Evolutionary conservation across 2,797 vertebrate species (phyloP).

Genomic region (Distichodus sexfasciatus): DNA sequence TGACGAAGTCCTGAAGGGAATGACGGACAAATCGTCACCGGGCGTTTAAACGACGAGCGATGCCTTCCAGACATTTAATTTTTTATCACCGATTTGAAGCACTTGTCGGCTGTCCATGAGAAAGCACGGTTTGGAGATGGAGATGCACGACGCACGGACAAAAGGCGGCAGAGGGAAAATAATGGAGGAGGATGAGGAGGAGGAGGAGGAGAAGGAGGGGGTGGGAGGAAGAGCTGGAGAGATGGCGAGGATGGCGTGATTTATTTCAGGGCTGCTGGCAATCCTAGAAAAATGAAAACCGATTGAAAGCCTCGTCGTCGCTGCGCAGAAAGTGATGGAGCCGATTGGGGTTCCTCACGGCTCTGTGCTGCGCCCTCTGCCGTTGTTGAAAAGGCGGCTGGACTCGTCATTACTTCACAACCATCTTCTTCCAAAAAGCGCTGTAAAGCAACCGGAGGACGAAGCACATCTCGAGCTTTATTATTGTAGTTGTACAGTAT

Average conservation of each 20-base stretch:
- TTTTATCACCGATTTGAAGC: constrained; percentile 83
- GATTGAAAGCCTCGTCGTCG: constrained; percentile 13
- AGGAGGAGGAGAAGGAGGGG: neutral
- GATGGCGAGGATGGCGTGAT: constrained; percentile 67
- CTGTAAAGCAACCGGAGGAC: constrained; percentile 69
- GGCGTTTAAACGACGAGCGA: constrained; percentile 85
- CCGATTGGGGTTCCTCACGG: constrained; percentile 51
- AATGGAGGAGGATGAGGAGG: constrained; percentile 38
- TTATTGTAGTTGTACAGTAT: constrained; percentile 77
- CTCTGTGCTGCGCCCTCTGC: constrained; percentile 68
- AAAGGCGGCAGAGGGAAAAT: constrained; percentile 57
- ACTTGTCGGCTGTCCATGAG: constrained; percentile 89
- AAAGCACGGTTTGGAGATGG: constrained; percentile 73
- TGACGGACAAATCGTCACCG: constrained; percentile 95
- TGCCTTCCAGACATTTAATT: constrained; percentile 81
- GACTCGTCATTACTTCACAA: constrained; percentile 74
- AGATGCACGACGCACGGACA: constrained; percentile 65
- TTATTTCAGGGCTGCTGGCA: constrained; percentile 79
- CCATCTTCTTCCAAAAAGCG: constrained; percentile 71
- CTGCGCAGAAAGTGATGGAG: constrained; percentile 16
- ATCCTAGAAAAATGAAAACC: constrained; percentile 61
- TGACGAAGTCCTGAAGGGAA: constrained; percentile 98
- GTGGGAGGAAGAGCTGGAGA: constrained; percentile 33
- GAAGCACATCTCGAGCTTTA: constrained; percentile 66
- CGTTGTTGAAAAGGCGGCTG: constrained; percentile 67